Percentiles rank a stretch among this genome's conserved stretches.
Conservation (phyloP, 37 sponge, comb jelly and placozoan genomes). For the Oopsacas minuta region DNA sequence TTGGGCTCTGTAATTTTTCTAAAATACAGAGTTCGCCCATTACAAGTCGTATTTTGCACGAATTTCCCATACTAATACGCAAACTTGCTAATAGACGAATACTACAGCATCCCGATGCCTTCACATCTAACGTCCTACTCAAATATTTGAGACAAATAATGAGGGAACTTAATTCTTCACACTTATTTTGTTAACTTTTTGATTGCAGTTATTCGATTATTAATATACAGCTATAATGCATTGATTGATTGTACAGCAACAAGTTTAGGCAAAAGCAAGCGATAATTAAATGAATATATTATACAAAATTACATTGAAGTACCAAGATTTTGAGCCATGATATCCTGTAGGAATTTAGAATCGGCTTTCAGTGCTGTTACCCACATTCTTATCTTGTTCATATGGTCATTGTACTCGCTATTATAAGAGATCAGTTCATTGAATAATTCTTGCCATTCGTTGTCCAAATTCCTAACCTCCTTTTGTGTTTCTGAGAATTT, state of each 20-base stretch:
- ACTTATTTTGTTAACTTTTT: too few species aligned
- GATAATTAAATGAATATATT: neutral
- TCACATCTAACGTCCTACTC: too few species aligned
- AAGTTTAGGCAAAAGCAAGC: neutral
- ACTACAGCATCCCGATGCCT: too few species aligned
- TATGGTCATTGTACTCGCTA: neutral
- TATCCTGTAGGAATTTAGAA: slow-evolving; percentile 3
- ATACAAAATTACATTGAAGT: neutral
- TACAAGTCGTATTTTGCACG: too few species aligned
- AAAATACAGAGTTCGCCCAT: too few species aligned
- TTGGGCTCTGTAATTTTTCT: too few species aligned
- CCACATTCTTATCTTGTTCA: slow-evolving; percentile 10
- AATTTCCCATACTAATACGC: too few species aligned
- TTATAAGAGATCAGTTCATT: neutral
- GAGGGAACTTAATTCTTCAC: too few species aligned
- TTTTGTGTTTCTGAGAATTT: slow-evolving; percentile 8
- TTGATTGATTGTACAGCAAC: neutral
- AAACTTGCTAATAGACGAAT: too few species aligned
- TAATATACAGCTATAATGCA: too few species aligned
- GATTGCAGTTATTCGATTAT: too few species aligned
- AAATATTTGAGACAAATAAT: too few species aligned
- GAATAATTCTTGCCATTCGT: slow-evolving; percentile 9
- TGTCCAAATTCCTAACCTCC: neutral
- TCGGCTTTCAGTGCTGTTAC: neutral
- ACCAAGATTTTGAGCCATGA: neutral